These are phyloP conservation scores for Crotalus horridus DNA, from an alignment of 2,113 vertebrate species.

Conservation along the genomic window DNA sequence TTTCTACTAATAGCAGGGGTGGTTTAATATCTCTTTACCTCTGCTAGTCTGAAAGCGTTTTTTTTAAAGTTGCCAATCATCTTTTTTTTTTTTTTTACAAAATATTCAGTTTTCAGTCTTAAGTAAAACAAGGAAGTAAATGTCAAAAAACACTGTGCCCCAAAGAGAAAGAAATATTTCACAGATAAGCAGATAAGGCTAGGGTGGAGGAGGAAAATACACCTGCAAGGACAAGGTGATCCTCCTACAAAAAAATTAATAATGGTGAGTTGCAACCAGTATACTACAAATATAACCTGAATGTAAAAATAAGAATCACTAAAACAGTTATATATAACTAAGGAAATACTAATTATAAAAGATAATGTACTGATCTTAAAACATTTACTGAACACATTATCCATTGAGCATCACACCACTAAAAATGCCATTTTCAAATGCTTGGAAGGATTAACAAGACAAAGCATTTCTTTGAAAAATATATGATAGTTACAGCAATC, in stretches of 20 bases:
- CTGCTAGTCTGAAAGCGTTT: not conserved
- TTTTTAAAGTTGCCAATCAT: not conserved
- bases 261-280: not conserved
- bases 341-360: not conserved
- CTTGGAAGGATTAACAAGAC: not conserved
- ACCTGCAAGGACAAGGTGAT: not conserved
- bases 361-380: not conserved
- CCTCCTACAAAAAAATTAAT: not conserved
- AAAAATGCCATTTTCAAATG: not conserved
- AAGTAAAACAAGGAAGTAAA: not conserved
- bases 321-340: not conserved
- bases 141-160: not conserved
- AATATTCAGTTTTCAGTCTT: not conserved
- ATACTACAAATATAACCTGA: not conserved
- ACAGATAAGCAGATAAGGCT: not conserved
- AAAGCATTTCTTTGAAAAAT: not conserved
- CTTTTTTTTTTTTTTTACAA: not conserved
- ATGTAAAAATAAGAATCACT: not conserved
- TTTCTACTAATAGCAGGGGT: not conserved
- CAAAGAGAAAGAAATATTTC: not conserved
- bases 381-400: not conserved
- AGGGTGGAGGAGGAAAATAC: not conserved
- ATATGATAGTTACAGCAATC: not conserved
- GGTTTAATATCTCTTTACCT: not conserved
- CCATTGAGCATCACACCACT: not conserved